Conservation (phyloP, 2,888 invertebrate genomes). For the Oeneis ivallda region DNA sequence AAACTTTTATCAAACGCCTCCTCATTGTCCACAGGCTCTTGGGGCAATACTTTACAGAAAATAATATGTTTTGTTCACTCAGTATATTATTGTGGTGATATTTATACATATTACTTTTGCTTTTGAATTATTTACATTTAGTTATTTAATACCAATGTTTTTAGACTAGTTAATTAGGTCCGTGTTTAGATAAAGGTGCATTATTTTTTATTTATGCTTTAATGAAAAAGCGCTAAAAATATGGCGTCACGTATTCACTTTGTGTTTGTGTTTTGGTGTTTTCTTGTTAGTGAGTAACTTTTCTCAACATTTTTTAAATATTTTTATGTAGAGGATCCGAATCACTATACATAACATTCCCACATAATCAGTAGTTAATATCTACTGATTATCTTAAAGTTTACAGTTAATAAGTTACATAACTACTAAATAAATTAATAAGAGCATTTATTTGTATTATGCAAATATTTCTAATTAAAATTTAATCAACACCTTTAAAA, state of each 20-base stretch:
- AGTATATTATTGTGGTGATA: background rate
- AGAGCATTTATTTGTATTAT: too few relatives aligned
- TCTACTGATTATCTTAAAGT: too few relatives aligned
- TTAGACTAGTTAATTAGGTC: background rate
- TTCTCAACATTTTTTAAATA: background rate
- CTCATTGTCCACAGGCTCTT: background rate
- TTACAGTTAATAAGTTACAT: too few relatives aligned
- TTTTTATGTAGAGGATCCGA: background rate
- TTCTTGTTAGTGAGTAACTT: conserved; percentile 6
- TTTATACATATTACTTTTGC: background rate
- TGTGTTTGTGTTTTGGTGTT: conserved; percentile 3
- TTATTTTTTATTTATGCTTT: background rate
- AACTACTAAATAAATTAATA: too few relatives aligned
- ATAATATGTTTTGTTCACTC: conserved; percentile 2
- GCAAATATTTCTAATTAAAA: too few relatives aligned
- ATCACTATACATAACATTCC: too few relatives aligned
- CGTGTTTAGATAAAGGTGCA: too few relatives aligned
- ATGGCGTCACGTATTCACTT: background rate
- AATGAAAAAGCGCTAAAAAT: background rate
- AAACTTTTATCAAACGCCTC: background rate
- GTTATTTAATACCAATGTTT: background rate
- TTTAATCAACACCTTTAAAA: background rate
- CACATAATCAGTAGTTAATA: too few relatives aligned
- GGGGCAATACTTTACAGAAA: background rate
- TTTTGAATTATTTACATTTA: background rate